Evolutionary conservation across 1,140 invertebrate genomes (phyloP).

Genomic region (Zaprionus inermis): DNA sequence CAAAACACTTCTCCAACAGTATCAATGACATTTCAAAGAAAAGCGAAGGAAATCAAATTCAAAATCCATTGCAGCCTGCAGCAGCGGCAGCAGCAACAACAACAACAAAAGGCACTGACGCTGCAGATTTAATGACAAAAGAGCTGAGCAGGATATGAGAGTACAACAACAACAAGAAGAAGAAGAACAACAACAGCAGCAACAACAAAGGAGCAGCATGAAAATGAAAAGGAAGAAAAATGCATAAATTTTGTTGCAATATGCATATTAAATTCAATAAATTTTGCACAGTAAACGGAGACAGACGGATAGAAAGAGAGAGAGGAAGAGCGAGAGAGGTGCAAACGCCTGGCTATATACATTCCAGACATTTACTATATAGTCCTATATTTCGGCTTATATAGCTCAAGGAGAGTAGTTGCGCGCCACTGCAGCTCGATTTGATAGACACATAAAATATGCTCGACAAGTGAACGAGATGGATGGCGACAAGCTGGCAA

Average conservation of each 20-base stretch:
- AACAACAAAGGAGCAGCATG: neutral
- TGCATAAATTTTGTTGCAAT: conserved; percentile 72
- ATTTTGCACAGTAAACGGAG: conserved; percentile 44
- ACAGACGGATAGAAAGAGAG: neutral
- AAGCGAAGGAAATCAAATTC: conserved; percentile 32
- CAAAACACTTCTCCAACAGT: conserved; percentile 15
- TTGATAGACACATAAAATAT: conserved; percentile 50
- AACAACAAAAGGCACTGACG: conserved; percentile 26
- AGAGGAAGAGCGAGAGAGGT: neutral
- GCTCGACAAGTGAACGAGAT: conserved; percentile 20
- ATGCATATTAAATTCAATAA: conserved; percentile 82
- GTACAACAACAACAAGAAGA: neutral
- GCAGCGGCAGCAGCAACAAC: neutral
- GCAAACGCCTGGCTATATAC: conserved; percentile 21
- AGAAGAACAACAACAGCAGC: neutral
- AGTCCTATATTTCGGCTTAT: conserved; percentile 7
- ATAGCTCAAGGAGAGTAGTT: conserved; percentile 25
- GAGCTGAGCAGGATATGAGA: conserved; percentile 11
- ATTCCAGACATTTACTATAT: neutral
- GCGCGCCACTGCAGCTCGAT: conserved; percentile 16
- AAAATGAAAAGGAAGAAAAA: conserved; percentile 37
- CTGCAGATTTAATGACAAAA: conserved; percentile 62
- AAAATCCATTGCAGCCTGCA: conserved; percentile 35
- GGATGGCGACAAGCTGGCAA: conserved; percentile 11
- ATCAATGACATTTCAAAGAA: conserved; percentile 24